Percentiles rank a stretch among this genome's conserved stretches.
These are phyloP conservation scores for Endotricha flammealis DNA, from an alignment of 2,888 invertebrate species.

Conservation along the genomic window DNA sequence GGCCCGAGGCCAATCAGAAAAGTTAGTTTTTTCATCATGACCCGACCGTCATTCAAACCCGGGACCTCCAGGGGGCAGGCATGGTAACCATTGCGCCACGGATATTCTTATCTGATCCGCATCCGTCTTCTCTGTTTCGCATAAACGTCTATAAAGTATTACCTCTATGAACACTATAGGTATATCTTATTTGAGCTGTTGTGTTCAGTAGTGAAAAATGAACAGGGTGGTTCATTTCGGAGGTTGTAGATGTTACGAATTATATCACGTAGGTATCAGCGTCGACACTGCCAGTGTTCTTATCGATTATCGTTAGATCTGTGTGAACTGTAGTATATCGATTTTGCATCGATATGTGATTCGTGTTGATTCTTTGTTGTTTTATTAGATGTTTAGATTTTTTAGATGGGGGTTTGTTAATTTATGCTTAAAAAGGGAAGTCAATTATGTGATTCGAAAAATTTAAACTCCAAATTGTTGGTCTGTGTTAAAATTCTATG, in stretches of 20 bases:
- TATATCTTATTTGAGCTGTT: background rate
- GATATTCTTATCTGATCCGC: no score
- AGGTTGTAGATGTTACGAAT: conserved; percentile 13
- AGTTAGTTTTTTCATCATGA: no score
- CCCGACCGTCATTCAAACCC: no score
- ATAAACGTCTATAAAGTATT: no score
- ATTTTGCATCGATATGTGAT: no score
- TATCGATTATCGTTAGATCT: conserved; percentile 5
- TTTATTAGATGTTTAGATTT: background rate
- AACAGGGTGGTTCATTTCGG: conserved; percentile 10
- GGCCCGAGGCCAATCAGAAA: no score
- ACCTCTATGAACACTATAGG: no score
- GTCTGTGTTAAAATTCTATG: background rate
- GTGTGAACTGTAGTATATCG: background rate
- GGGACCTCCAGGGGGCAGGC: no score
- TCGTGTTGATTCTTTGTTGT: no score
- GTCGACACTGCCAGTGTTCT: conserved; percentile 56
- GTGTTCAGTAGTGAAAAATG: conserved; percentile 5
- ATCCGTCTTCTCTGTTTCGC: no score
- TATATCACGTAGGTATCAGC: conserved; percentile 37
- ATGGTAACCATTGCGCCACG: no score
- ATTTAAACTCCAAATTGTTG: background rate
- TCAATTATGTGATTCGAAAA: background rate
- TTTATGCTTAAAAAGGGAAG: background rate
- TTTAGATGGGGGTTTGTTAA: background rate